Percentiles rank a stretch among this genome's conserved stretches.
phyloP scores from a whole-genome alignment of 2,797 vertebrate species.

The Liparis tanakae region DNA sequence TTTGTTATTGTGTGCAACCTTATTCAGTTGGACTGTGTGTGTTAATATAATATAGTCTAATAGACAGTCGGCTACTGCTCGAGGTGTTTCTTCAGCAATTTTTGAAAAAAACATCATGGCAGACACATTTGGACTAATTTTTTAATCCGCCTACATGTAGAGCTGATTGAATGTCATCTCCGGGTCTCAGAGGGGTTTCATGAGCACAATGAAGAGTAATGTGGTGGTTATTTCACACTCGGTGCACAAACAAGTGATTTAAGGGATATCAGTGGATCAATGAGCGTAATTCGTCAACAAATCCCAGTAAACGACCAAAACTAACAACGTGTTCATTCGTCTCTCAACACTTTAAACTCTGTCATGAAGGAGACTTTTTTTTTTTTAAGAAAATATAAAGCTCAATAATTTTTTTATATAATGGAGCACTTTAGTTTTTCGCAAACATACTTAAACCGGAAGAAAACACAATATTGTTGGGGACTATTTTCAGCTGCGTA shows the following conservation, averaged over 20 bases:
- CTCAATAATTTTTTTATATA: neutral
- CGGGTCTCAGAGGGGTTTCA: neutral
- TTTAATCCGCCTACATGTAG: conserved; percentile 1
- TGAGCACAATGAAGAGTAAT: neutral
- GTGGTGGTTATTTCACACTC: neutral
- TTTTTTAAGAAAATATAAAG: neutral
- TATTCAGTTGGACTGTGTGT: conserved; percentile 39
- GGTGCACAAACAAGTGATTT: conserved; percentile 12
- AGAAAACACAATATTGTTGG: neutral
- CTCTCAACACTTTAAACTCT: neutral
- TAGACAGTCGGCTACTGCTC: conserved; percentile 4
- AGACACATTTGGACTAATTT: conserved; percentile 31
- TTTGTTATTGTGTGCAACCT: conserved; percentile 64
- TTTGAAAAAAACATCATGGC: conserved; percentile 18
- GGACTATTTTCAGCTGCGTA: neutral
- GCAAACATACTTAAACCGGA: neutral
- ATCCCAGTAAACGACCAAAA: neutral
- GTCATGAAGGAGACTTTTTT: too few species aligned
- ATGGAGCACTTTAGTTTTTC: neutral
- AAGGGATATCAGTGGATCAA: neutral
- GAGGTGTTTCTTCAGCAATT: conserved; percentile 18
- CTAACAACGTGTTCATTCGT: neutral
- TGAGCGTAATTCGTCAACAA: neutral
- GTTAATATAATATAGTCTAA: neutral
- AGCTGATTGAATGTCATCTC: neutral